Base-by-base conservation (phyloP, 1,140 invertebrate genomes). In the Aphelinus atriplicis region DNA sequence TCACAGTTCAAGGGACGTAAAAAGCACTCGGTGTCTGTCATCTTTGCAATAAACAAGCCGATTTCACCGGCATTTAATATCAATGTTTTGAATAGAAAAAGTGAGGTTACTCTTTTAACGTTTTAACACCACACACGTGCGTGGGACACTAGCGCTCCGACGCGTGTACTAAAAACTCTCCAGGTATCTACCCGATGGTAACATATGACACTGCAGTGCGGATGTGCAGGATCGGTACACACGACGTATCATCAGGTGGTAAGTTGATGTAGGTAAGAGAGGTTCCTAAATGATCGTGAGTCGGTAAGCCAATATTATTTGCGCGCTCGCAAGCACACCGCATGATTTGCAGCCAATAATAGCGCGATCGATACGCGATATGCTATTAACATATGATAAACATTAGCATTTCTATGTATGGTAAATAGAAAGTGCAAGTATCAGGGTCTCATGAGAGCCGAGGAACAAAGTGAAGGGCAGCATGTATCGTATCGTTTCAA, bases 1-100 rank as follows among this genome's bases (percentile, higher is more conserved):
- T 94, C 91, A 78, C 93, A 93, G 79, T 91, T 90, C 83, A 93
- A 81, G 1, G 83, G 79, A 43, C 86, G 80, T 26, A 88, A 78
- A 26, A 47, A 55, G 48, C 56, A 79, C 57, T 82, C 78, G 9
- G 50, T 75, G 84, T 79, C 76, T 47, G n/a, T 55, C 50, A 42
- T 60, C 67, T 81, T 75, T 65, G 76, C 45, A 55, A 9, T 53
- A 6, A 45, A 1, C 9, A 51, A 65, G 46, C 1, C 3, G 3
- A 51, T 51, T 65, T 65, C 26, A 65, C 26, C 57, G 26, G 57
- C 57, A 60, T 26, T 10, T 26, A 26, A 26, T 26, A 26, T 26
- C 26, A 26, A 26, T 26, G 26, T 26, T 26, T 26, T 26, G 26
- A 26, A 26, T 26, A 26, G 26, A 26, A 26, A 26, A 26, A 26